Evolutionary conservation across 2,113 vertebrate genomes (phyloP).

Genomic region (Vanacampus margaritifer): DNA sequence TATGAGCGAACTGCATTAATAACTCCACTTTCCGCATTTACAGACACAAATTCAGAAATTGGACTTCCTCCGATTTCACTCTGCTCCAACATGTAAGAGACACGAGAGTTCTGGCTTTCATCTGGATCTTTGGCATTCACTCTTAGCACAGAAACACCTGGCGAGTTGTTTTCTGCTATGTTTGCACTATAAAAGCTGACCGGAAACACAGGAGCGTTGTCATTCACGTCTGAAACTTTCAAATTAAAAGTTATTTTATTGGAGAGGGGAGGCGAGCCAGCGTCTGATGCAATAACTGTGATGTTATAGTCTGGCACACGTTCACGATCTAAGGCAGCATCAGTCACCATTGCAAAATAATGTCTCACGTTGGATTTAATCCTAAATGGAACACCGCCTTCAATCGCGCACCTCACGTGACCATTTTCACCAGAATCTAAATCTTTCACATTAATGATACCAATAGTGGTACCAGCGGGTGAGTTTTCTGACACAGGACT

Average conservation of each 20-base stretch:
- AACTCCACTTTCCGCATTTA: constrained; percentile 44
- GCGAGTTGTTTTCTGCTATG: constrained; percentile 57
- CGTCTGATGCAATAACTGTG: constrained; percentile 30
- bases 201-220: constrained; percentile 58
- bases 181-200: constrained; percentile 17
- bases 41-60: constrained; percentile 29
- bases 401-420: constrained; percentile 36
- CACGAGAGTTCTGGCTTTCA: constrained; percentile 40
- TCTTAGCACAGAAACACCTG: constrained; percentile 34
- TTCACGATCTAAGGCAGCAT: constrained; percentile 45
- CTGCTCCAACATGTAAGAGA: constrained; percentile 37
- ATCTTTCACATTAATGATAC: constrained; percentile 54
- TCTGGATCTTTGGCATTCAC: constrained; percentile 42
- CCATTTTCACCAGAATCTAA: constrained; percentile 55
- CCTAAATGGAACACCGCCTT: constrained; percentile 41
- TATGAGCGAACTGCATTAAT: constrained; percentile 54
- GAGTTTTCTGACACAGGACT: constrained; percentile 41
- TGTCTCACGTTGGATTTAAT: constrained; percentile 46
- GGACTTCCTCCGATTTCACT: background rate
- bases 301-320: constrained; percentile 29
- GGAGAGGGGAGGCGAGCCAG: constrained; percentile 15
- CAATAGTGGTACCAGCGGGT: constrained; percentile 34
- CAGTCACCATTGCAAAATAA: constrained; percentile 52
- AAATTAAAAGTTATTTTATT: constrained; percentile 12
- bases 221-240: constrained; percentile 60